phyloP scores from a whole-genome alignment of 2,113 vertebrate species.

The Brachirus orientalis region DNA sequence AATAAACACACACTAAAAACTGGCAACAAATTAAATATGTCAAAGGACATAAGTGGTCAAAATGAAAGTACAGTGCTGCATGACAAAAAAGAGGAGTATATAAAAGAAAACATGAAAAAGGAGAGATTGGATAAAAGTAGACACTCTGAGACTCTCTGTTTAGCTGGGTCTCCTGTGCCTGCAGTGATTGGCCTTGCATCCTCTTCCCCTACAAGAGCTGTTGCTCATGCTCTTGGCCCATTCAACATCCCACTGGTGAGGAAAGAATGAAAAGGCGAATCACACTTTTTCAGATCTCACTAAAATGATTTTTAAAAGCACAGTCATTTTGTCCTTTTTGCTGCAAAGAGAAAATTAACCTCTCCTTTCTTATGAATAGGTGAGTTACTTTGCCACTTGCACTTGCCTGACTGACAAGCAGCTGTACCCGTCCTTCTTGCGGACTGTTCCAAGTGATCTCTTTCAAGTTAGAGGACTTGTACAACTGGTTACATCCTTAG shows the following conservation, averaged over 20 bases:
- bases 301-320: neutral
- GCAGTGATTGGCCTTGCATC: slow-evolving; percentile 81
- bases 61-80: neutral
- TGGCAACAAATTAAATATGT: neutral
- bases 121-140: neutral
- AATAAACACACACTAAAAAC: neutral
- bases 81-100: neutral
- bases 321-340: no score
- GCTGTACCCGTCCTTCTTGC: slow-evolving; percentile 76
- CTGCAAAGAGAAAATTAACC: no score
- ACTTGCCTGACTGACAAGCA: slow-evolving; percentile 78
- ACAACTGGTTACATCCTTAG: slow-evolving; percentile 74
- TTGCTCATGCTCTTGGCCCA: slow-evolving; percentile 76
- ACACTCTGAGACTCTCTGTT: slow-evolving; percentile 44
- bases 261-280: neutral
- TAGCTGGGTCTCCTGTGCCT: slow-evolving; percentile 67
- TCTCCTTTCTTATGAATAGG: slow-evolving; percentile 45
- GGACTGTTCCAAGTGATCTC: slow-evolving; percentile 81
- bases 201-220: slow-evolving; percentile 78
- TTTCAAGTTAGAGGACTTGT: slow-evolving; percentile 80
- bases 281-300: neutral
- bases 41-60: neutral
- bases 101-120: neutral
- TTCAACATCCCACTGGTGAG: slow-evolving; percentile 79
- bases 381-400: slow-evolving; percentile 83